A percentile compares a stretch with the other conserved stretches of the same genome.
Conservation (phyloP, 2,888 invertebrate species). For the Chrysina gloriosa region DNA sequence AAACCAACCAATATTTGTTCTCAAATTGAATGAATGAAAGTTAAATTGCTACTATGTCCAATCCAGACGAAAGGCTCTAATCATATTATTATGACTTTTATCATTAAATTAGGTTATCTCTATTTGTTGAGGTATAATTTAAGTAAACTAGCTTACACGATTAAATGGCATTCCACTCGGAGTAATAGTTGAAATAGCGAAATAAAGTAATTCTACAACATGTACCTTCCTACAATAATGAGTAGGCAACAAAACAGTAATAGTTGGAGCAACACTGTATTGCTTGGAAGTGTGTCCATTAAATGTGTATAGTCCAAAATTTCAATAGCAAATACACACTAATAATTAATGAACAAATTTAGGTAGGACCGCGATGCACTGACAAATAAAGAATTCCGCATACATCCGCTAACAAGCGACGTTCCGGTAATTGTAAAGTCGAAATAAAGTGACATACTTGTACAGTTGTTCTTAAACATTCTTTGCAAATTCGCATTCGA, state of each 20-base stretch:
- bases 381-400: background rate
- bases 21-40: background rate
- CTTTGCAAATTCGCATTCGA: background rate
- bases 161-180: conserved; percentile 9
- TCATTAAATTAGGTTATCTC: conserved; percentile 32
- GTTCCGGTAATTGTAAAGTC: background rate
- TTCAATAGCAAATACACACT: too few species aligned
- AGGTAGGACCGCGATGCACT: conserved; percentile 1
- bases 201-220: background rate
- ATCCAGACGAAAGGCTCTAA: background rate
- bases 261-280: too few species aligned
- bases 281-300: too few species aligned
- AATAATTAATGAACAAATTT: conserved; percentile 9
- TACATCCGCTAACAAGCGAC: background rate
- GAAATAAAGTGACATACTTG: background rate
- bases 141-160: conserved; percentile 23
- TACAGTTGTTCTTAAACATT: background rate
- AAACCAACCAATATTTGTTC: background rate
- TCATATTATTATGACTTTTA: conserved; percentile 19
- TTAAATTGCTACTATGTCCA: background rate
- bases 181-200: background rate
- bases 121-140: conserved; percentile 31
- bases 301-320: too few species aligned
- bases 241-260: background rate
- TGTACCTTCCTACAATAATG: background rate